These are phyloP conservation scores for Aporophyla lueneburgensis DNA, from an alignment of 2,888 invertebrate species.

Conservation along the genomic window DNA sequence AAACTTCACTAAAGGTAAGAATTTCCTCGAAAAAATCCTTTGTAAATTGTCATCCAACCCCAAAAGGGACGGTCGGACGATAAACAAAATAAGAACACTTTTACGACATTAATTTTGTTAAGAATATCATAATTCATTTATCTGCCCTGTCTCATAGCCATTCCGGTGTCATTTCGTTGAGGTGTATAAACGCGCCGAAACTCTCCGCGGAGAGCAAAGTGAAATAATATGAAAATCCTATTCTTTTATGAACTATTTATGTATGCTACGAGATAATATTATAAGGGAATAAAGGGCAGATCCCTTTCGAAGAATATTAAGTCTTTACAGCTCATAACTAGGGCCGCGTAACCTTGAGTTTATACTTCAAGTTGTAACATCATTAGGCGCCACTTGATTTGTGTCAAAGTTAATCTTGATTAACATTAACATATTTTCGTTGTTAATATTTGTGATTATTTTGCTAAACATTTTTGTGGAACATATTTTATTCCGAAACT, in stretches of 20 bases:
- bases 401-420: constrained; percentile 24
- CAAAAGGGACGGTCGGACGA: constrained; percentile 35
- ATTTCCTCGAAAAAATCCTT: constrained; percentile 31
- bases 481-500: neutral
- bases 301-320: constrained; percentile 64
- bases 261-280: constrained; percentile 66
- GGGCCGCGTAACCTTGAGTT: constrained; percentile 41
- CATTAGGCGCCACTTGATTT: constrained; percentile 31
- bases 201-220: constrained; percentile 69
- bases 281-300: constrained; percentile 65
- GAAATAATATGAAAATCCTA: constrained; percentile 78
- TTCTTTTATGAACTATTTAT: constrained; percentile 79
- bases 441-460: neutral
- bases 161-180: constrained; percentile 65
- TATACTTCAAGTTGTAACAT: constrained; percentile 46
- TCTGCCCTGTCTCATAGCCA: constrained; percentile 54
- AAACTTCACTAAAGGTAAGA: constrained; percentile 33
- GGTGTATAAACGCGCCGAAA: constrained; percentile 65
- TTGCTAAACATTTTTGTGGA: no score
- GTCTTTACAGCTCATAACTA: constrained; percentile 57
- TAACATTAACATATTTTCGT: constrained; percentile 14
- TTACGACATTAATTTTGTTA: constrained; percentile 64
- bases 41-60: constrained; percentile 35
- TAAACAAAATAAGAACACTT: constrained; percentile 60
- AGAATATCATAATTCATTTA: constrained; percentile 66